Conservation (phyloP, 2,888 invertebrate species). For the Aphodius granarius region DNA sequence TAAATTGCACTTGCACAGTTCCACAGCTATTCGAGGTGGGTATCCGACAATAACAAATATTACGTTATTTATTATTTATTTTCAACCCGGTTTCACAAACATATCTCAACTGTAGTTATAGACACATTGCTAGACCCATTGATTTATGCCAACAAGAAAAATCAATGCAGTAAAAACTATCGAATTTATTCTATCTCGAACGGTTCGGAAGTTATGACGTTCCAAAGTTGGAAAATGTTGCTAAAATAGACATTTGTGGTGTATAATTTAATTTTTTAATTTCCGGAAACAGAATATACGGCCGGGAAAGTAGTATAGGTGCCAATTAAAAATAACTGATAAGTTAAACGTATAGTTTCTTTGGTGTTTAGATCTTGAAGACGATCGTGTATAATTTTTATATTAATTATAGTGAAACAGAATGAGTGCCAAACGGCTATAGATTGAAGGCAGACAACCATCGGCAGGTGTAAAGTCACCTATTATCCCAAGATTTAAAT, state of each 20-base stretch:
- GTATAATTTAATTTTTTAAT: not conserved
- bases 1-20: conserved; percentile 21
- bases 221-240: too few relatives aligned
- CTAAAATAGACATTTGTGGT: too few relatives aligned
- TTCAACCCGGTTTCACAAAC: conserved; percentile 7
- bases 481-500: not conserved
- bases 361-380: not conserved
- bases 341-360: not conserved
- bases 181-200: too few relatives aligned
- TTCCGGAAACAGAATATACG: not conserved
- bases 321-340: not conserved
- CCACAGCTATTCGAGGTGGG: conserved; percentile 5
- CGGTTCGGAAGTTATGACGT: too few relatives aligned
- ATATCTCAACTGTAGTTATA: not conserved
- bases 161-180: too few relatives aligned
- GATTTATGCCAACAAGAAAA: not conserved
- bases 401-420: not conserved
- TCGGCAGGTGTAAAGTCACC: not conserved
- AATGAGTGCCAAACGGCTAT: not conserved
- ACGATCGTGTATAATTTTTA: not conserved
- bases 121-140: not conserved
- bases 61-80: conserved; percentile 22
- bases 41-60: conserved; percentile 19
- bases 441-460: not conserved
- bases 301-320: not conserved